Conservation (phyloP, 2,113 vertebrate species). For the Salvelinus namaycush region DNA sequence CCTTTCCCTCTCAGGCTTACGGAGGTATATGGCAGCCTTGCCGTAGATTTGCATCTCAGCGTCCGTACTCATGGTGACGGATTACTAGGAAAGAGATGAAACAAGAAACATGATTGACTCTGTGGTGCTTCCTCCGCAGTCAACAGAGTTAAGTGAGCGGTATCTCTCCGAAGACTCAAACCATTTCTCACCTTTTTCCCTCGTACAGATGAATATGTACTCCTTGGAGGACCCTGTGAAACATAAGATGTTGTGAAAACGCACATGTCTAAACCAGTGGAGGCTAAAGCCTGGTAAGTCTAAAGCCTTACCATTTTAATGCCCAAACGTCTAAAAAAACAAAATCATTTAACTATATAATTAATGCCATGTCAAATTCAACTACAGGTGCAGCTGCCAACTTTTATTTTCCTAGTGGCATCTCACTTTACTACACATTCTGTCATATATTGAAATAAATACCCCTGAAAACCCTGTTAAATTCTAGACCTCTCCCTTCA, state of each 20-base stretch:
- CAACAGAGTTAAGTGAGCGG: not conserved
- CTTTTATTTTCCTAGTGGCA: too few relatives aligned
- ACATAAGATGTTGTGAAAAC: too few relatives aligned
- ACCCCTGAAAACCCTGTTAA: too few relatives aligned
- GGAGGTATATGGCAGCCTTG: constrained; percentile 71
- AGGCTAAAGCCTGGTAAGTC: too few relatives aligned
- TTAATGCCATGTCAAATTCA: too few relatives aligned
- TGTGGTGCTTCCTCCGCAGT: not conserved
- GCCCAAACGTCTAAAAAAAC: not conserved
- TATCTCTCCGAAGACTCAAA: not conserved
- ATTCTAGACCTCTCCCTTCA: too few relatives aligned
- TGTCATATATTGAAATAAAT: too few relatives aligned
- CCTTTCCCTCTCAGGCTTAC: constrained; percentile 79
- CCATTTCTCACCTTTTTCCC: constrained; percentile 1
- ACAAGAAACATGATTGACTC: not conserved
- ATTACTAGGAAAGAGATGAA: not conserved
- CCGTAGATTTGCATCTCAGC: constrained; percentile 59
- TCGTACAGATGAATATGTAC: not conserved
- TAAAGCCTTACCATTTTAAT: too few relatives aligned
- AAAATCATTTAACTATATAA: too few relatives aligned
- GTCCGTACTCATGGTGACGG: constrained; percentile 19
- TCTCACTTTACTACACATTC: too few relatives aligned
- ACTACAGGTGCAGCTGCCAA: too few relatives aligned
- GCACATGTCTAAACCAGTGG: too few relatives aligned
- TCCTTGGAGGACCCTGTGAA: not conserved